These are phyloP conservation scores for Spodoptera exigua DNA, from an alignment of 2,888 invertebrate genomes.

Conservation along the genomic window DNA sequence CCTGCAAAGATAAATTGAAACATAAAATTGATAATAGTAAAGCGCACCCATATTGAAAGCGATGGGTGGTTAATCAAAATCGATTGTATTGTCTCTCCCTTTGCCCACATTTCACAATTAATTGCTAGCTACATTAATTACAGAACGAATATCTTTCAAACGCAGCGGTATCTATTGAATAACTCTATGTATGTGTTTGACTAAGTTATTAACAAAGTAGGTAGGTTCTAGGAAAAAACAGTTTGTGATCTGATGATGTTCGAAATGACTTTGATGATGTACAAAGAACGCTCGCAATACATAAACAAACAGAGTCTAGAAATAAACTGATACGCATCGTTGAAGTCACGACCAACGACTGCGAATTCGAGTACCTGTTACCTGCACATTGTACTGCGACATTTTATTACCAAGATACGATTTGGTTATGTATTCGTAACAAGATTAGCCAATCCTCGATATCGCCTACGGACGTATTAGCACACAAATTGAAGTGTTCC, in stretches of 20 bases:
- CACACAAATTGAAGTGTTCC: conserved; percentile 63
- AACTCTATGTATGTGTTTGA: conserved; percentile 5
- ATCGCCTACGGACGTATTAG: conserved; percentile 57
- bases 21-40: conserved; percentile 32
- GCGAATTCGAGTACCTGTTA: conserved; percentile 38
- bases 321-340: conserved; percentile 65
- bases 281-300: conserved; percentile 66
- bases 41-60: conserved; percentile 23
- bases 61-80: conserved; percentile 33
- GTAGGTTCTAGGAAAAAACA: conserved; percentile 22
- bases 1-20: conserved; percentile 47
- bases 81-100: conserved; percentile 11
- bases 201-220: conserved; percentile 19
- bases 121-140: conserved; percentile 14
- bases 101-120: conserved; percentile 22
- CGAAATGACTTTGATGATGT: conserved; percentile 65
- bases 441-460: conserved; percentile 47
- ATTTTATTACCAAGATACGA: conserved; percentile 29
- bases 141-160: too few species aligned
- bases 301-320: conserved; percentile 67
- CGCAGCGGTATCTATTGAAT: too few species aligned
- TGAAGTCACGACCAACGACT: conserved; percentile 42
- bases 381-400: conserved; percentile 20
- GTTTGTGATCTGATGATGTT: conserved; percentile 23
- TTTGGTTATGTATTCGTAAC: conserved; percentile 44